Evolutionary conservation across 2,888 invertebrate genomes (phyloP), one percentile per base, ranked within the genome.

Genomic region (Plebejus melissa): DNA sequence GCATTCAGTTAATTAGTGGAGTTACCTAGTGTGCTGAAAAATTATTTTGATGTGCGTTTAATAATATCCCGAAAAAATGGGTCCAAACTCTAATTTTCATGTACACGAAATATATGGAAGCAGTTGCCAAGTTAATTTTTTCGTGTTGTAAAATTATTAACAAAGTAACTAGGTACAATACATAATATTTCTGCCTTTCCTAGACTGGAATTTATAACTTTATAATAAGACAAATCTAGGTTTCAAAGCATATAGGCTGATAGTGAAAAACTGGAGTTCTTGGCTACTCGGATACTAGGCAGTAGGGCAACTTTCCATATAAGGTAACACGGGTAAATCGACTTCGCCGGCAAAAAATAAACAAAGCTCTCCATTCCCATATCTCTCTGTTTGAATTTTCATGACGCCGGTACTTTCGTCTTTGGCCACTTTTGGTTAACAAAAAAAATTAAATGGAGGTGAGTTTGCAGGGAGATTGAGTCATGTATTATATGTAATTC

Each of bases 221-320:
- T 65, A 65, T 65, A 65, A 65, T 65, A 65, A 65, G 65, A 5
- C 4, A 65, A 72, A 72, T 50, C 72, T 72, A 72, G 72, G 72
- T 72, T 54, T 72, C 2, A 72, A 6, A 54, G 7, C 50, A 54
- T 72, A 50, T 72, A 72, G 72, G 32, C 32, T 28, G 72, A 32
- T 36, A 36, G 65, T 65, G 28, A 72, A 72, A 72, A 72, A 72
- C 72, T 16, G 54, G 32, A 72, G 54, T 16, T 32, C 72, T 72
- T 54, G 72, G 16, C 72, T 72, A 72, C 72, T 32, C 28, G 7
- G 28, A 50, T 72, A 72, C 32, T 46, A 72, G 54, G 50, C 2
- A 32, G 16, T 46, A 72, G 54, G 32, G 6, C 54, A 72, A 50
- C 54, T 72, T 28, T 54, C 72, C 32, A 72, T 72, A 72, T 72